Evolutionary conservation across 2,113 vertebrate genomes (phyloP).

Genomic region (Cricetomys ansorgei): DNA sequence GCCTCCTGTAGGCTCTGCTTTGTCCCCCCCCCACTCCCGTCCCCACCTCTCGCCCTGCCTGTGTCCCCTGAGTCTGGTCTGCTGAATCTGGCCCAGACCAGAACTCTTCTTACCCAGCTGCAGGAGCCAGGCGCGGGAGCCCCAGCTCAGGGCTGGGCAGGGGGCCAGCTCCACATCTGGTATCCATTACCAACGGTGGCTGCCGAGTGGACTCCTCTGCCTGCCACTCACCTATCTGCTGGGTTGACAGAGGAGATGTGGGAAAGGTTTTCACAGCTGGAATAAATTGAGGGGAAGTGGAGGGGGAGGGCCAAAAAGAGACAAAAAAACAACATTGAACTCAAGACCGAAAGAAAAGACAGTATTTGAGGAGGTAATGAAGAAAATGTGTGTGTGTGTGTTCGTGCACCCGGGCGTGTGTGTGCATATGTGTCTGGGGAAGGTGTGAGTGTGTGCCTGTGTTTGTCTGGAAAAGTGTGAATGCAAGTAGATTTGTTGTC

Average conservation of each 20-base stretch:
- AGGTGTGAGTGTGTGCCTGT: conserved; percentile 76
- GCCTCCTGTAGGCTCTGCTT: no score
- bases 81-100: not conserved
- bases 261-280: conserved; percentile 94
- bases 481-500: not conserved
- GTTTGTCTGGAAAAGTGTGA: conserved; percentile 44
- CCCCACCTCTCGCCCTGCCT: not conserved
- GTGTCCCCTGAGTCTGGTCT: not conserved
- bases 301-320: conserved; percentile 87
- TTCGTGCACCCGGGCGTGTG: conserved; percentile 56
- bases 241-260: conserved; percentile 89
- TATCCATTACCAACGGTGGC: conserved; percentile 89
- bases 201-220: conserved; percentile 84
- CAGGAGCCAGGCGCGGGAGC: conserved; percentile 61
- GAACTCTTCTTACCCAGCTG: conserved; percentile 67
- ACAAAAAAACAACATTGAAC: conserved; percentile 90
- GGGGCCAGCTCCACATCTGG: conserved; percentile 88
- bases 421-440: not conserved
- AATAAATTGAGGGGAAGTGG: conserved; percentile 89
- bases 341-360: conserved; percentile 86
- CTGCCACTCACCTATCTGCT: conserved; percentile 89
- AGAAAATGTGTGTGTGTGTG: conserved; percentile 88
- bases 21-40: no score
- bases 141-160: conserved; percentile 62
- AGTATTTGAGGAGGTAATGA: conserved; percentile 87